Base-by-base conservation (phyloP, 2,888 invertebrate species). In the Leptinotarsa haldemani region DNA sequence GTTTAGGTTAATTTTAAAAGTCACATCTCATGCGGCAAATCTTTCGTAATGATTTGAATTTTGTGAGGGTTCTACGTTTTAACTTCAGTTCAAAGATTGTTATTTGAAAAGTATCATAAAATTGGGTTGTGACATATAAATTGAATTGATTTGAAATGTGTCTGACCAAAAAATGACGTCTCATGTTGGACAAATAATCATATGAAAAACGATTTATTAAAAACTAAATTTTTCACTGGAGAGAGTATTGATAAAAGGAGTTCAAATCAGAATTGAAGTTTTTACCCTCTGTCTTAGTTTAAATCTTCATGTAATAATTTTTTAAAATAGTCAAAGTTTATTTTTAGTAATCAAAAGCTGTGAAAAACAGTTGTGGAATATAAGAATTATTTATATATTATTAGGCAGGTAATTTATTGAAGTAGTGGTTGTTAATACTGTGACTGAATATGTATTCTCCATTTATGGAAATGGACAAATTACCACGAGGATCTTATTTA, bases 1-100 rank as follows among this genome's bases (percentile, higher is more conserved):
- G 75, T 61, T 64, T 48, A 77, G 70, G 74, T 74, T 75, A 71
- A 70, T 58, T 70, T 73, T 65, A 83, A 86, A 86, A 83, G 83
- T 85, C 85, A 86, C 86, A 85, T 86, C 86, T 85, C 74, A 74
- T 74, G 52, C 48, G 71, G 65, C 67, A 48, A 52, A 47, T 69
- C 56, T 65, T 52, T 78, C 82, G 82, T 82, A 83, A 83, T 74
- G 72, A 73, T 53, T 76, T 53, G 63, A 81, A 67, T 30, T 18
- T 30, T 56, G 56, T 20, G 53, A 81, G 84, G 84, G 84, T 84
- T 84, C 84, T 84, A 84, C 83, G 79, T 79, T 76, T 65, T 64
- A 69, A 58, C 40, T 13, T n/a, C n/a, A 15, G 56, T 56, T 50
- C 30, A 18, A 40, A 56, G 3, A 40, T 46, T 68, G 47, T 68